Base-by-base conservation (phyloP, 2,888 invertebrate genomes). In the Hypomecis atomaria region DNA sequence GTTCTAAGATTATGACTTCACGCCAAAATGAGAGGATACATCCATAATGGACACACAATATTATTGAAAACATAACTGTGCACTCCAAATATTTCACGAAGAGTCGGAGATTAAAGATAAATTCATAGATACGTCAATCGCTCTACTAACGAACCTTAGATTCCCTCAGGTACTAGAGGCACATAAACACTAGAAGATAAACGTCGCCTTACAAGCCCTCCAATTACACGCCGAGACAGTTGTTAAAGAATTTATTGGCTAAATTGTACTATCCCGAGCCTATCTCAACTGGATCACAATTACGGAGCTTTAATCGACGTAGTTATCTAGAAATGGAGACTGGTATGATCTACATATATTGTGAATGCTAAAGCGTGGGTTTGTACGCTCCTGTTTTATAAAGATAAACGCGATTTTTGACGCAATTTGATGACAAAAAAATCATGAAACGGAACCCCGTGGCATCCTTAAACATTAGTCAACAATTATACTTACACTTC, bases 211-310 rank as follows among this genome's bases (percentile, higher is more conserved):
- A 61, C 69, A 67, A 65, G 69, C 69, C 54, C 44, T 70, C 34
- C 70, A 76, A 76, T 76, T 72, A 76, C 68, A 53, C 55, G 62
- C 66, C 38, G 49, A 59, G 64, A 56, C 64, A 33, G 66, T 61
- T 71, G 66, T 67, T 65, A 66, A 67, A 62, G 63, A 74, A 69
- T 72, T 75, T 78, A 78, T 74, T 71, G 65, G 71, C 61, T 64
- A 72, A n/a, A 64, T 71, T 66, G 63, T 57, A 57, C 36, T 66
- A 58, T 65, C 65, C 49, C 50, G 50, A 52, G 49, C 64, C 64
- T 64, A 67, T 71, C 69, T 56, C 61, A 63, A 65, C 61, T 55
- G 58, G 71, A 67, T 55, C 66, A 66, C 67, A 69, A 71, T 69
- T 70, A 71, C 67, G 66, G 59, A 52, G 58, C 62, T 62, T 71